These are phyloP conservation scores for Nerophis lumbriciformis DNA, from an alignment of 2,113 vertebrate genomes.

Conservation along the genomic window DNA sequence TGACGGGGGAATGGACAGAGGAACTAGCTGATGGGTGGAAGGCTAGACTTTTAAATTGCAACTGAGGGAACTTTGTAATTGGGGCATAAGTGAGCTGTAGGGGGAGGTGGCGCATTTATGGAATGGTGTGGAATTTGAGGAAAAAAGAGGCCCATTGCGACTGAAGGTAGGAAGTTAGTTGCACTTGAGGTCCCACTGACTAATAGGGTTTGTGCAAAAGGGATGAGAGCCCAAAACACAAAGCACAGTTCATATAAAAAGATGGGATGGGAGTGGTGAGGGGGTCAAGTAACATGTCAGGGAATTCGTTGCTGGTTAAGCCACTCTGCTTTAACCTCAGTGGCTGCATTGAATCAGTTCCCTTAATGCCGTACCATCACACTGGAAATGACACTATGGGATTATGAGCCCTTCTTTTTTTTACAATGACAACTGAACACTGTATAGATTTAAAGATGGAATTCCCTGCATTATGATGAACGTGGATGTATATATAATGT, in stretches of 20 bases:
- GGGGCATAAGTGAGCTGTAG: not conserved
- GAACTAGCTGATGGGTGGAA: slow-evolving; percentile 17
- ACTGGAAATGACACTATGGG: slow-evolving; percentile 48
- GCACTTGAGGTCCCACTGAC: slow-evolving; percentile 1
- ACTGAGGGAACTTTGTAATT: slow-evolving; percentile 18
- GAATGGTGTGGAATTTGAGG: slow-evolving; percentile 28
- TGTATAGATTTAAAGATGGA: slow-evolving; percentile 85
- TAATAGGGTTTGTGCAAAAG: not conserved
- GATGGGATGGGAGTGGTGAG: not conserved
- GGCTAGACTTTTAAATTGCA: slow-evolving; percentile 9
- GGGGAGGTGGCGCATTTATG: slow-evolving; percentile 9
- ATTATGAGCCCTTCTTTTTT: slow-evolving; percentile 69
- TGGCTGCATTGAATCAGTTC: slow-evolving; percentile 66
- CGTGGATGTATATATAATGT: slow-evolving; percentile 89
- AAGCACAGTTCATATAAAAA: not conserved
- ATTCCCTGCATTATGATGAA: slow-evolving; percentile 80
- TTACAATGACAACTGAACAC: slow-evolving; percentile 76
- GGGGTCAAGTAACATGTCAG: slow-evolving; percentile 1
- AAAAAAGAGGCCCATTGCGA: slow-evolving; percentile 15
- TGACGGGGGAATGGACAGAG: slow-evolving; percentile 17
- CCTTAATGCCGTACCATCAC: slow-evolving; percentile 61
- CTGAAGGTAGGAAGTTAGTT: slow-evolving; percentile 22
- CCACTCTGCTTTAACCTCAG: slow-evolving; percentile 30
- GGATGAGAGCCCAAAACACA: slow-evolving; percentile 1
- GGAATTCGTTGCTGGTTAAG: slow-evolving; percentile 11